A percentile compares a stretch with the other conserved stretches of the same genome.
Evolutionary conservation across 92 coral and sea anemone genomes (phyloP).

Genomic region (Palythoa caribaeorum): DNA sequence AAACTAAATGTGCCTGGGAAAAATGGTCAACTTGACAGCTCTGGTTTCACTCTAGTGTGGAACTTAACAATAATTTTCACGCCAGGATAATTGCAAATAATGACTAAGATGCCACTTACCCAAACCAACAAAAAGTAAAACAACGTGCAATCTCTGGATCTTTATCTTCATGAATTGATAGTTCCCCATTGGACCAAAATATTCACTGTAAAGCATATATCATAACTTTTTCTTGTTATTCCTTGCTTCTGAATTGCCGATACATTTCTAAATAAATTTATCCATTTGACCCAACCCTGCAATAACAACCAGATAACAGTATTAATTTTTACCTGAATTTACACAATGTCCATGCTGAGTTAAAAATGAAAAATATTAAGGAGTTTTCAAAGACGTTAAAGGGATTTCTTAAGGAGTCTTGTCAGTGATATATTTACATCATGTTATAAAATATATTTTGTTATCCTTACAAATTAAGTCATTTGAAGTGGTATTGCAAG

Average conservation of each 20-base stretch:
- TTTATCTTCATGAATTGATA: neutral
- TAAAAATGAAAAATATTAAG: too few species aligned
- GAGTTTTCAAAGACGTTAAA: too few species aligned
- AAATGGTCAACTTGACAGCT: too few species aligned
- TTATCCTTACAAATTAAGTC: too few species aligned
- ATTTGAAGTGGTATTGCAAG: too few species aligned
- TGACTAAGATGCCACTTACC: constrained; percentile 1
- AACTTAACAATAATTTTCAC: neutral
- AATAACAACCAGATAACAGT: neutral
- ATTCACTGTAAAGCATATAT: neutral
- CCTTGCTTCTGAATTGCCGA: neutral
- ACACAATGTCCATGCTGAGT: too few species aligned
- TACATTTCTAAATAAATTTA: neutral
- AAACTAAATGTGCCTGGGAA: too few species aligned
- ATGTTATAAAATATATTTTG: too few species aligned
- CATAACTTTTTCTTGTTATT: neutral
- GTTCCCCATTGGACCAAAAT: constrained; percentile 24
- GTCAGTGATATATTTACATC: too few species aligned
- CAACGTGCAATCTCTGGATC: neutral
- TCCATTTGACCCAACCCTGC: neutral
- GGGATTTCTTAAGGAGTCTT: too few species aligned
- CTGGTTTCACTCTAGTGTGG: neutral
- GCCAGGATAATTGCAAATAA: neutral
- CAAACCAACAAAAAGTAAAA: neutral
- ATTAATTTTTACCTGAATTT: neutral